These are phyloP conservation scores for Corythornis madagascariensis DNA, from an alignment of 2,113 vertebrate species.

Conservation along the genomic window DNA sequence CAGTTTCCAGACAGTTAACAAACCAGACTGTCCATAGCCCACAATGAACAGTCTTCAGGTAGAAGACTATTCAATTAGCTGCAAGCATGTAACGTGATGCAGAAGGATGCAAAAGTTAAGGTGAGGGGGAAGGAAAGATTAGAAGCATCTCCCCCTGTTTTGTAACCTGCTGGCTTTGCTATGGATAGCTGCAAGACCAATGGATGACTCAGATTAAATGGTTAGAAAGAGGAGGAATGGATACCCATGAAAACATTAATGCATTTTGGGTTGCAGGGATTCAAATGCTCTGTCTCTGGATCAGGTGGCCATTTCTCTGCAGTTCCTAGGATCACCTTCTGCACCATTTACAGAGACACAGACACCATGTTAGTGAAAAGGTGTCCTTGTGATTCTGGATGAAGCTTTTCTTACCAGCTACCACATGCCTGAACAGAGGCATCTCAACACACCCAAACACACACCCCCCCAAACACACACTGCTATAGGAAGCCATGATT, in stretches of 20 bases:
- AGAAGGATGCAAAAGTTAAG: neutral
- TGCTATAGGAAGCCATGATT: neutral
- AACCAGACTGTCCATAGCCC: neutral
- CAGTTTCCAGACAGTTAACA: neutral
- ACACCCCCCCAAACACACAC: neutral
- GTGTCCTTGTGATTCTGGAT: neutral
- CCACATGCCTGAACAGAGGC: neutral
- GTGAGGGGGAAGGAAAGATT: neutral
- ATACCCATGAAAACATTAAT: neutral
- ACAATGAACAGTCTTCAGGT: neutral
- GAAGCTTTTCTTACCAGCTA: neutral
- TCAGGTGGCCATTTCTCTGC: neutral
- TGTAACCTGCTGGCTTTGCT: neutral
- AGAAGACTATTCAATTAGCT: neutral
- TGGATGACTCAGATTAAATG: neutral
- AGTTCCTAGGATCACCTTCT: neutral
- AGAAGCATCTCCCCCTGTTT: neutral
- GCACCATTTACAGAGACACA: neutral
- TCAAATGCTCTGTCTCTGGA: neutral
- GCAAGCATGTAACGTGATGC: neutral
- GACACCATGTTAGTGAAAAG: neutral
- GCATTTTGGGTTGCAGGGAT: neutral
- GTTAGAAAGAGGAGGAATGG: neutral
- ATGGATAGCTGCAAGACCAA: neutral
- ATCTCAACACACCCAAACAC: neutral